These are phyloP conservation scores for Branchinecta sandiegonensis DNA, from an alignment of 2,888 invertebrate genomes.

Conservation along the genomic window DNA sequence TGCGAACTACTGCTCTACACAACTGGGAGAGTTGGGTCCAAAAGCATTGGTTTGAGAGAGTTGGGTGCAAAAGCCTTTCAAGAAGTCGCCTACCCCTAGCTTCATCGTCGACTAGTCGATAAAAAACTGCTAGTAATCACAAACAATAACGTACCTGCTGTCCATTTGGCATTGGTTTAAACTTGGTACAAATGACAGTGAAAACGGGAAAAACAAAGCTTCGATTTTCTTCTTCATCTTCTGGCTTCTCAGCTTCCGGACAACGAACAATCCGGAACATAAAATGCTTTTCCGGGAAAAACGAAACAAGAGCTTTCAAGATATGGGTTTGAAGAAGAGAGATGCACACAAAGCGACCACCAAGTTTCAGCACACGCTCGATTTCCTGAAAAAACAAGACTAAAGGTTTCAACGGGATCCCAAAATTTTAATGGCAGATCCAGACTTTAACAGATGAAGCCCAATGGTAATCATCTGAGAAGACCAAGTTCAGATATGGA, in stretches of 20 bases:
- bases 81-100: no score
- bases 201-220: constrained; percentile 63
- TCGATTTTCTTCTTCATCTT: constrained; percentile 37
- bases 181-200: constrained; percentile 66
- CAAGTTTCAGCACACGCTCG: constrained; percentile 47
- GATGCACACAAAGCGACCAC: constrained; percentile 66
- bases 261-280: constrained; percentile 68
- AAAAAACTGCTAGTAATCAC: no score
- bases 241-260: constrained; percentile 51
- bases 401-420: no score
- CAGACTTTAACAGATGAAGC: no score
- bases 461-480: no score
- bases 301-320: constrained; percentile 42
- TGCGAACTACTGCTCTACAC: no score
- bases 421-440: no score
- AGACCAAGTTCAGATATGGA: no score
- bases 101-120: constrained; percentile 16
- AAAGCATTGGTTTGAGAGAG: no score
- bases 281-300: constrained; percentile 37
- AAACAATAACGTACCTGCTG: constrained; percentile 42
- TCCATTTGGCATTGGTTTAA: constrained; percentile 46
- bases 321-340: constrained; percentile 75
- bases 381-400: constrained; percentile 39
- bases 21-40: no score
- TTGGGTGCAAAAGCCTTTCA: no score